Evolutionary conservation across 2,797 vertebrate genomes (phyloP), one percentile per base, ranked within the genome.

Genomic region (Poecilia wingei): DNA sequence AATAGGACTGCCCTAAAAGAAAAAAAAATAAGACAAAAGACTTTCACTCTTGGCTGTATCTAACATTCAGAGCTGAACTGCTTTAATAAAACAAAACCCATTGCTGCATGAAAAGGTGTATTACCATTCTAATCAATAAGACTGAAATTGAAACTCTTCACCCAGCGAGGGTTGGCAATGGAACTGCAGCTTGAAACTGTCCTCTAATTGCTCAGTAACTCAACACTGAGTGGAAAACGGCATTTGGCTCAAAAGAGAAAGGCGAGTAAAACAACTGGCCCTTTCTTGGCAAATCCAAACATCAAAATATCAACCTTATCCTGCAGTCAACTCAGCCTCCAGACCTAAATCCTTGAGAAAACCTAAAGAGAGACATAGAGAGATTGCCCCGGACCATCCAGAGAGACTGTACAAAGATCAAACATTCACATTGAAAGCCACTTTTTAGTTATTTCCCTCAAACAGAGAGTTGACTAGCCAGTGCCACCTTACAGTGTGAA

Each of bases 1-100:
- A 91, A 89, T 76, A 74, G 83, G 84, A 53, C 78, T 74, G 33
- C 79, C 71, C 72, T 75, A 47, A 84, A 70, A 25, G 22, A 36
- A 61, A 61, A 43, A n/a, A 70, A 31, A 77, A 4, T 66, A 87
- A 9, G 25, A 74, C 78, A 10, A 41, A 72, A 81, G 57, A 82
- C 87, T 82, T 87, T 61, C 53, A 49, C 75, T 79, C 1, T 22
- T 55, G 39, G 59, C 43, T 51, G 55, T 43, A 47, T 77, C 79
- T 84, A 80, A 79, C 84, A 82, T 28, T 74, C 55, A 84, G 69
- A 33, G 55, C 75, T 69, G 6, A 10, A 33, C 75, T 45, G 4
- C 57, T 43, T 70, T 49, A 18, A 79, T 77, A 76, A 79, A 83
- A 68, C 78, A 68, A 31, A 59, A 79, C 5, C 75, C 41, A 10